Evolutionary conservation across 2,888 invertebrate species (phyloP).

Genomic region (Agonopterix alstromeriana): DNA sequence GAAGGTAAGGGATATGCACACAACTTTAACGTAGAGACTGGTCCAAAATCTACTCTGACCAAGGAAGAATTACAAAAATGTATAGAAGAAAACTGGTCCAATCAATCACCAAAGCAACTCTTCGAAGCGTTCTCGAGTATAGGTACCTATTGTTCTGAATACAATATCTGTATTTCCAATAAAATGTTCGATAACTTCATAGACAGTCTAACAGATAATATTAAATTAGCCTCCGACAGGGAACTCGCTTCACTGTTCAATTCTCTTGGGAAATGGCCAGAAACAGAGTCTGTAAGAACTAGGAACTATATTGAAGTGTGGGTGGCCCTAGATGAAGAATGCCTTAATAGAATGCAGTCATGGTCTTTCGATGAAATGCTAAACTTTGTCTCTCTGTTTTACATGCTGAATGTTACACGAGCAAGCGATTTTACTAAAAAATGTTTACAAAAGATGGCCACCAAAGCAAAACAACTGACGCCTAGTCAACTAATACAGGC

Average conservation of each 20-base stretch:
- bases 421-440: conserved; percentile 74
- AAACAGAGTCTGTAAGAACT: conserved; percentile 62
- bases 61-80: conserved; percentile 31
- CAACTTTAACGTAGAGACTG: conserved; percentile 20
- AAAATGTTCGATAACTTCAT: conserved; percentile 56
- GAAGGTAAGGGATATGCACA: conserved; percentile 45
- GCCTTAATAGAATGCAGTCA: conserved; percentile 51
- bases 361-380: conserved; percentile 77
- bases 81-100: conserved; percentile 38
- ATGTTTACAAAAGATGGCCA: conserved; percentile 71
- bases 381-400: conserved; percentile 80
- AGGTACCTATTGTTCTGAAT: conserved; percentile 40
- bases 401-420: conserved; percentile 72
- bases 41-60: conserved; percentile 11
- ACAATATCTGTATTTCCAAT: conserved; percentile 48
- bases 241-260: conserved; percentile 74
- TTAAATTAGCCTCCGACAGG: conserved; percentile 72
- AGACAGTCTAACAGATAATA: conserved; percentile 63
- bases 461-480: conserved; percentile 76
- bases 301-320: conserved; percentile 80
- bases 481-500: conserved; percentile 80
- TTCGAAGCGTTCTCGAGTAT: conserved; percentile 44
- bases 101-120: conserved; percentile 32
- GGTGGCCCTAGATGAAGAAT: conserved; percentile 81
- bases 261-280: conserved; percentile 70